Base-by-base conservation (phyloP, 1,140 invertebrate species). In the Drosophila sproati region DNA sequence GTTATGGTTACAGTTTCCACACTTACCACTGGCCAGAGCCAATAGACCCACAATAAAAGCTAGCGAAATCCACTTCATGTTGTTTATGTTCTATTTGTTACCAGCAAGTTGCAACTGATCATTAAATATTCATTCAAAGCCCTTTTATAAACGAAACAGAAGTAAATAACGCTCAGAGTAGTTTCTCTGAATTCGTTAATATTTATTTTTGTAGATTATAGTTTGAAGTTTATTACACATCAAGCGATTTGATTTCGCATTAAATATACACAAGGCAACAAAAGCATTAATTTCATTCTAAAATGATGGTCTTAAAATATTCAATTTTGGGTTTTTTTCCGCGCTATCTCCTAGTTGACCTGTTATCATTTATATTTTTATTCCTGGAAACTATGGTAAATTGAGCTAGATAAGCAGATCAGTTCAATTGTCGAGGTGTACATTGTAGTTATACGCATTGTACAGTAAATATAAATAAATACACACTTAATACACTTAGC, bases 21-120 rank as follows among this genome's bases (percentile, higher is more conserved):
- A 52, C 80, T 70, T 52, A 85, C 81, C 82, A 48, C 60, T 78
- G 54, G 74, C 82, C 47, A 85, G 43, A 7, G 61, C 82, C 57
- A 77, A 10, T 7, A 86, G 52, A 8, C 50, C 74, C 35, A 86
- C 37, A 4, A 83, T 34, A 50, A 83, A 83, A 34, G 81, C 68
- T 10, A 86, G n/a, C 39, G 78, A 80, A 7, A 83, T 48, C 69
- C 79, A 77, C 81, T 86, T 86, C 81, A 85, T 85, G 52, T 73
- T 85, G 20, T 20, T 20, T 37, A 37, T 37, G 20, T 43, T 41
- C 3, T 5, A 41, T 56, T 28, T 62, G 6, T n/a, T 3, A 4
- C 3, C n/a, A 12, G 10, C 39, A 43, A n/a, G 10, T 54, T 35
- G 51, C 43, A 70, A 77, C 77, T 85, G 71, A 76, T 56, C n/a